Evolutionary conservation across 2,113 vertebrate genomes (phyloP), one percentile per base, ranked within the genome.

Genomic region (Bothrops jararaca): DNA sequence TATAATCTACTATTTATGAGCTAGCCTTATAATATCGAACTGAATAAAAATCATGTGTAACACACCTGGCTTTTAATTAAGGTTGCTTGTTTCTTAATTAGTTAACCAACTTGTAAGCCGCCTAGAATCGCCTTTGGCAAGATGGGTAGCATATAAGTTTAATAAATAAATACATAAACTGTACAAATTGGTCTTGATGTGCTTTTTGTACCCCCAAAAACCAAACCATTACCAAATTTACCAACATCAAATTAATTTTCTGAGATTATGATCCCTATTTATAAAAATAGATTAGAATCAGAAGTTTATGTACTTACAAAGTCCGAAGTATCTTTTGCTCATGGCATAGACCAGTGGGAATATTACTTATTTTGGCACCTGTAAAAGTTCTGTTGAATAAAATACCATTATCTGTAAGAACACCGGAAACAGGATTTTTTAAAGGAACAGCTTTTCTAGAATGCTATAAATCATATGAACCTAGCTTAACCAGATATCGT

Each of bases 321-420:
- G 98, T 98, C 87, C 98, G 97, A 11, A 99, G 98, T 96, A 98
- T 95, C 96, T 98, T 99, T 86, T 99, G 98, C 91, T 99, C 98
- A 93, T 99, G 98, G 94, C 99, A 99, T 90, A 99, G 95, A 94
- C 98, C 97, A 91, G 94, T 91, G 85, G 99, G 98, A 96, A 99
- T 97, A 92, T 96, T 98, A 15, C 95, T 98, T 97, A 99, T 98
- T 97, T 99, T 99, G 56, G 99, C 99, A 93, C 99, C 99, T 42
- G 99, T 99, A 94, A 99, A 97, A 69, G 98, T 99, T 95, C 99
- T 99, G 95, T 39, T 93, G 26, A 64, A 90, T 85, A 92, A 60
- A 93, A 64, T 34, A 89, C 7, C 90, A 13, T 3, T 48, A 93
- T 86, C 18, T 42, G 48, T 90, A 10, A 53, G 15, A 86, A 60